These are phyloP conservation scores for Cryptoprocta ferox DNA, from an alignment of 2,797 vertebrate species.

Conservation along the genomic window DNA sequence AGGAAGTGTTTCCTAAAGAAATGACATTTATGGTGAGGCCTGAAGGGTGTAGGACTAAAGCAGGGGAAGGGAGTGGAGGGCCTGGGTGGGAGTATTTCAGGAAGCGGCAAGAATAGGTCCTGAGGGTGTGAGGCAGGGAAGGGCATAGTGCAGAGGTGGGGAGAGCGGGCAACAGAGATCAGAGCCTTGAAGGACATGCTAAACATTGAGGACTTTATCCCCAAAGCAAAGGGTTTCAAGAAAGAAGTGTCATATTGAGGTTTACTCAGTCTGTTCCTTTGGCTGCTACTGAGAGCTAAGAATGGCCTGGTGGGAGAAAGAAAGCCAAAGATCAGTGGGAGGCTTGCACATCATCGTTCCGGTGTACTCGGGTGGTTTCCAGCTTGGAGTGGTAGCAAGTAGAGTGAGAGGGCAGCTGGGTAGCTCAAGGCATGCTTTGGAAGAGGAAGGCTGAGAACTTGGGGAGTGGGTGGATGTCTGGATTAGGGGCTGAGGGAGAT, in stretches of 20 bases:
- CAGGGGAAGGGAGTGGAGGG: not conserved
- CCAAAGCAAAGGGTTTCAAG: not conserved
- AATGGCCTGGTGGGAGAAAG: not conserved
- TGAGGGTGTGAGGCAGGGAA: not conserved
- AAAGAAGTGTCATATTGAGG: not conserved
- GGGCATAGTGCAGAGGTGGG: not conserved
- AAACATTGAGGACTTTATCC: not conserved
- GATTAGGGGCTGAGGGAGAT: not conserved
- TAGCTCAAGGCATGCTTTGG: not conserved
- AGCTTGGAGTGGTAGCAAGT: not conserved
- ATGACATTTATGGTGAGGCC: not conserved
- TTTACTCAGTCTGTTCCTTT: not conserved
- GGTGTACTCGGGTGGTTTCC: not conserved
- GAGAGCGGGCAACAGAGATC: not conserved
- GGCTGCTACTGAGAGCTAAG: not conserved
- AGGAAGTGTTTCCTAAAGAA: not conserved
- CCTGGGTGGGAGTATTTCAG: not conserved
- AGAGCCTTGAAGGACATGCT: not conserved
- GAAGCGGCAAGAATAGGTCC: not conserved
- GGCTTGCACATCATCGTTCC: fast-evolving
- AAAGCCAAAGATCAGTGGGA: not conserved
- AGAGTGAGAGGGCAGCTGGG: fast-evolving
- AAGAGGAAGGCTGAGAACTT: not conserved
- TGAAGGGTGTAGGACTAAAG: not conserved
- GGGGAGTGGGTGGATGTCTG: not conserved